phyloP scores from a whole-genome alignment of 2,797 vertebrate genomes.

The Diglossa cyanea region DNA sequence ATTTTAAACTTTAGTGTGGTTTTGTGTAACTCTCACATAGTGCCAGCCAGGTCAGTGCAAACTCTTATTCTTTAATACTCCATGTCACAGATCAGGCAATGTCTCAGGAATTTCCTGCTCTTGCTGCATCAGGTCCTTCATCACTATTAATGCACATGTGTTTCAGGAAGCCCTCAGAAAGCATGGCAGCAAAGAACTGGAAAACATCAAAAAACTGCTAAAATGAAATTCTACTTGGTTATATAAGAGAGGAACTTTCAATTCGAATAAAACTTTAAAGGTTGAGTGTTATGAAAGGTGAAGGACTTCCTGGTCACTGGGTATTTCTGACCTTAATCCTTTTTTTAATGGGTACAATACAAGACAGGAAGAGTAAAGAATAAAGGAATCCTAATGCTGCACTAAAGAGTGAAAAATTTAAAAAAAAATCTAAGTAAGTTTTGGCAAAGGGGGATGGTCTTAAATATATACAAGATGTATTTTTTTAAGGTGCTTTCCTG shows the following conservation, averaged over 20 bases:
- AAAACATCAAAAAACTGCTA: background rate
- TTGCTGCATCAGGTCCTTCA: background rate
- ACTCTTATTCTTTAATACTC: background rate
- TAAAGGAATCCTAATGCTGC: background rate
- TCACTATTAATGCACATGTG: rapidly evolving
- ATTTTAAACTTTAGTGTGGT: background rate
- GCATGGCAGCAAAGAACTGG: background rate
- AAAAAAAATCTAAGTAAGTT: background rate
- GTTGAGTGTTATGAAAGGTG: background rate
- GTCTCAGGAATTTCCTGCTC: background rate
- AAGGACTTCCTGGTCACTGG: background rate
- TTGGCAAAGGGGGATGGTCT: background rate
- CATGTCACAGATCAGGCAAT: background rate
- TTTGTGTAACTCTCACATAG: background rate
- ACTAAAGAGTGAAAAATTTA: background rate
- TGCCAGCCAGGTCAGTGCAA: background rate
- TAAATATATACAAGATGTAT: background rate
- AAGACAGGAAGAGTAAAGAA: background rate
- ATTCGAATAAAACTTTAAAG: background rate
- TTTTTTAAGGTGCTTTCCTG: background rate
- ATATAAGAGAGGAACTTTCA: background rate
- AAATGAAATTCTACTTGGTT: background rate
- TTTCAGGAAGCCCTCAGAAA: background rate
- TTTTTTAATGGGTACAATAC: background rate
- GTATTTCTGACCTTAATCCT: background rate